Evolutionary conservation across 1,140 invertebrate genomes (phyloP).

Genomic region (Trialeurodes vaporariorum): DNA sequence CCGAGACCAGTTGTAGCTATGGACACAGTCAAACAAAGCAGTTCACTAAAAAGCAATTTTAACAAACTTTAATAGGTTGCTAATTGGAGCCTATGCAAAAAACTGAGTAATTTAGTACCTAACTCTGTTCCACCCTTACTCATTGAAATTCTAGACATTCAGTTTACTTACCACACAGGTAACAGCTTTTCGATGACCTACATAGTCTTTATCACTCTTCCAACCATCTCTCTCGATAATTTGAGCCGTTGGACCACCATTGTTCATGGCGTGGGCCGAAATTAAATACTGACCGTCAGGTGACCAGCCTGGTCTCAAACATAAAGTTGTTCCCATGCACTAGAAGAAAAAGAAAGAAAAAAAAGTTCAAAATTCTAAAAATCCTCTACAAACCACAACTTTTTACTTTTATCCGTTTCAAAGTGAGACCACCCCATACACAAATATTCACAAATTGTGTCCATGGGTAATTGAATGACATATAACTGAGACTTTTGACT

Average conservation of each 20-base stretch:
- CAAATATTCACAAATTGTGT: too few species aligned
- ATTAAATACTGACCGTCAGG: slow-evolving; percentile 94
- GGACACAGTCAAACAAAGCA: too few species aligned
- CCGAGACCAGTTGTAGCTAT: too few species aligned
- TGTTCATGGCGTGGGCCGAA: slow-evolving; percentile 97
- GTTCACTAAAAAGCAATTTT: too few species aligned
- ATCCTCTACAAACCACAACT: too few species aligned
- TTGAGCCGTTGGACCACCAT: slow-evolving; percentile 86
- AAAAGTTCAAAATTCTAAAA: too few species aligned
- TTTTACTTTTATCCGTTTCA: too few species aligned
- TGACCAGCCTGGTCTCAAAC: slow-evolving; percentile 87
- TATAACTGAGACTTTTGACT: too few species aligned
- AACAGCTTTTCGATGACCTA: slow-evolving; percentile 92
- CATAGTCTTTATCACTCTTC: slow-evolving; percentile 90
- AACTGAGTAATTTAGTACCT: not conserved
- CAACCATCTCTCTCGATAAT: slow-evolving; percentile 86
- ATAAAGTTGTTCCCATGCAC: slow-evolving; percentile 88
- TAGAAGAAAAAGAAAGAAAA: too few species aligned
- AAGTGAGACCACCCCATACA: too few species aligned
- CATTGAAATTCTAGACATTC: not conserved
- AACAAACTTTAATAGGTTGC: slow-evolving; percentile 12
- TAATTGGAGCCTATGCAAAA: slow-evolving; percentile 13
- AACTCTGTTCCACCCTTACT: not conserved
- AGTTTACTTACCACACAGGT: slow-evolving; percentile 71
- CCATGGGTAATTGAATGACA: too few species aligned